These are phyloP conservation scores for Synergus itoensis DNA, from an alignment of 2,888 invertebrate species.

Conservation along the genomic window DNA sequence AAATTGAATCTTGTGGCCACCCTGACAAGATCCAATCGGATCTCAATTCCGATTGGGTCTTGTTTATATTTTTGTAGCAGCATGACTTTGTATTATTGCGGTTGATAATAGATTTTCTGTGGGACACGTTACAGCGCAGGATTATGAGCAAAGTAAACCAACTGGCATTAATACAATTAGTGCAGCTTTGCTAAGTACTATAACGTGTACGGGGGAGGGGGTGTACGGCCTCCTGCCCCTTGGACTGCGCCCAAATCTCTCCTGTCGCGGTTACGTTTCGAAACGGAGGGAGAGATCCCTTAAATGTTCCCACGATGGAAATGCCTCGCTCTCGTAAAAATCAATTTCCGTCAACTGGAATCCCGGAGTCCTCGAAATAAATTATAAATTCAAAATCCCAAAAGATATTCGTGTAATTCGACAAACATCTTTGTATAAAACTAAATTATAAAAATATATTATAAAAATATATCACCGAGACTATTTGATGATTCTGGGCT, in stretches of 20 bases:
- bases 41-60: no score
- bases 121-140: constrained; percentile 66
- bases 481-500: no score
- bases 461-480: no score
- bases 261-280: constrained; percentile 24
- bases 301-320: constrained; percentile 18
- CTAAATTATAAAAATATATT: no score
- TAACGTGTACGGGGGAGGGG: constrained; percentile 62
- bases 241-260: constrained; percentile 73
- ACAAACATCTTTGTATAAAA: no score
- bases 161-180: constrained; percentile 76
- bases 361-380: neutral
- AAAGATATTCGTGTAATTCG: neutral
- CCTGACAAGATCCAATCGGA: no score
- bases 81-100: constrained; percentile 51
- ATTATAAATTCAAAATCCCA: neutral
- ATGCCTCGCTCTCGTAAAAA: neutral
- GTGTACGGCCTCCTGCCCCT: constrained; percentile 55
- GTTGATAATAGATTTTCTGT: constrained; percentile 65
- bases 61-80: constrained; percentile 10
- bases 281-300: constrained; percentile 42
- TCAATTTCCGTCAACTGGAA: constrained; percentile 7
- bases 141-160: constrained; percentile 70
- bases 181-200: constrained; percentile 73
- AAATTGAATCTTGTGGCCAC: no score